These are phyloP conservation scores for Hystrix cristata DNA, from an alignment of 2,113 vertebrate species.

Conservation along the genomic window DNA sequence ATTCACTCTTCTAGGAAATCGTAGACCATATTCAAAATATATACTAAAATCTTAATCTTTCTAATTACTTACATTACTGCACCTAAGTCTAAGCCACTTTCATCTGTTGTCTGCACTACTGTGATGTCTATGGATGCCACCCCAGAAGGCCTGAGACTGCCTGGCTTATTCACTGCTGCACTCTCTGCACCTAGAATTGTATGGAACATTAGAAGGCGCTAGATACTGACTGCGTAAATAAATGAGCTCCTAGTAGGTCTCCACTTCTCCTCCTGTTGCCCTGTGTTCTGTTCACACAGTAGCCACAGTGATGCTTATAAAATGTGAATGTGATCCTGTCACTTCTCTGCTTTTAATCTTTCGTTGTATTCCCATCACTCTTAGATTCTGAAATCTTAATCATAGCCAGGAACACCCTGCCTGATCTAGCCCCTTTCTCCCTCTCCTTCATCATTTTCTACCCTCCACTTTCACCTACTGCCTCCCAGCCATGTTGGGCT, in stretches of 20 bases:
- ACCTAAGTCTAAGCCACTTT: neutral
- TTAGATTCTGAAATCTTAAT: neutral
- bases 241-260: neutral
- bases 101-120: neutral
- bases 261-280: neutral
- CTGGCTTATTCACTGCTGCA: neutral
- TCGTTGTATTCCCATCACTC: neutral
- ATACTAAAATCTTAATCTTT: neutral
- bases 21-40: neutral
- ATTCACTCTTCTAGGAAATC: neutral
- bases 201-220: neutral
- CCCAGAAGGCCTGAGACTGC: neutral
- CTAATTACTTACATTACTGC: neutral
- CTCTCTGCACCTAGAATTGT: neutral
- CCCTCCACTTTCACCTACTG: neutral
- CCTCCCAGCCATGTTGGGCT: neutral
- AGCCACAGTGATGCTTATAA: neutral
- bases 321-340: slow-evolving; percentile 16
- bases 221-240: neutral
- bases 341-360: neutral
- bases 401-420: neutral
- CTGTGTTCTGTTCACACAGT: neutral
- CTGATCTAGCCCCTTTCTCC: neutral
- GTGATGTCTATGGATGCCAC: neutral
- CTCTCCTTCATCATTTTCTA: neutral